phyloP scores from a whole-genome alignment of 1,140 invertebrate species.

The Ceratosolen solmsi region DNA sequence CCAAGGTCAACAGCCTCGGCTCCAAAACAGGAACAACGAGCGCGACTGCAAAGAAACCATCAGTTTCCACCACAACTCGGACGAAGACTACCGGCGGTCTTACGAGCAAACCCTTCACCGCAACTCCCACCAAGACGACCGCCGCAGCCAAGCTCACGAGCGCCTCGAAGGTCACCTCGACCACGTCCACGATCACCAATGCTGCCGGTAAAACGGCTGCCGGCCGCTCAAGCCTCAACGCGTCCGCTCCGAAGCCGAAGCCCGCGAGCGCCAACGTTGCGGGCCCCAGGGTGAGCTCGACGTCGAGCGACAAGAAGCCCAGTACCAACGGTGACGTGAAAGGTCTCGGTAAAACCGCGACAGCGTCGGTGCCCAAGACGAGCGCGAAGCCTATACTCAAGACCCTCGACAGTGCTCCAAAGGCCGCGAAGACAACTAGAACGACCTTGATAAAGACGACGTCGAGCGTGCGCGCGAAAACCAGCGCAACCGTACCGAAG shows the following conservation, averaged over 20 bases:
- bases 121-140: constrained; percentile 47
- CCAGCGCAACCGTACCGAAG: constrained; percentile 47
- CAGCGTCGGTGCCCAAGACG: neutral
- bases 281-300: constrained; percentile 58
- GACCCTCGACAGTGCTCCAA: neutral
- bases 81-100: constrained; percentile 43
- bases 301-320: constrained; percentile 50
- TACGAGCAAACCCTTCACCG: constrained; percentile 51
- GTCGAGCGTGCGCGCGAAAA: constrained; percentile 27
- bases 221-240: neutral
- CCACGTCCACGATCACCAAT: constrained; percentile 47
- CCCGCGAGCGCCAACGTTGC: constrained; percentile 57
- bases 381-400: constrained; percentile 12
- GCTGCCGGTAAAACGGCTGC: constrained; percentile 51
- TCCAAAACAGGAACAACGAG: constrained; percentile 54
- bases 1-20: constrained; percentile 58
- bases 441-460: constrained; percentile 57
- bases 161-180: constrained; percentile 44
- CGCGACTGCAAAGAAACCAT: constrained; percentile 48
- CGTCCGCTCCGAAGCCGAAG: constrained; percentile 45
- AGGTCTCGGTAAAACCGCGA: constrained; percentile 54
- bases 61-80: constrained; percentile 40
- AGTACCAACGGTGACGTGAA: constrained; percentile 75
- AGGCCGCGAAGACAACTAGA: constrained; percentile 8
- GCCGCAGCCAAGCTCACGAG: constrained; percentile 50